phyloP scores from a whole-genome alignment of 2,113 vertebrate genomes.

The Microcebus ravelobensis region DNA sequence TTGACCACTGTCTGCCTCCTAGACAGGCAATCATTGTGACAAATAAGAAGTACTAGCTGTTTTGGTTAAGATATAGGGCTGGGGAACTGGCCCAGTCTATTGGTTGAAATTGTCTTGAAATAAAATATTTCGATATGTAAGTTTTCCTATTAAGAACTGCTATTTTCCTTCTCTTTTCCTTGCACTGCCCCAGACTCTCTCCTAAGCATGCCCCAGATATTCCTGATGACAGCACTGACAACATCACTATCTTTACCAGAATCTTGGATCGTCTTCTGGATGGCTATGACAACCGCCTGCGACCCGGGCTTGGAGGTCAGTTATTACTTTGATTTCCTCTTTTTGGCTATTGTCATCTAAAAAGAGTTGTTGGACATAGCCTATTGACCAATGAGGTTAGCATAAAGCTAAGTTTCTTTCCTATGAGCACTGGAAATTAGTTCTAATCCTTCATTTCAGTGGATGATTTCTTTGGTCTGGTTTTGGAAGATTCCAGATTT shows the following conservation, averaged over 20 bases:
- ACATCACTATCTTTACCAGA: constrained; percentile 98
- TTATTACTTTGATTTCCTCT: neutral
- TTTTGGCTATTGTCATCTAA: neutral
- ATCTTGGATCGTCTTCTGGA: constrained; percentile 97
- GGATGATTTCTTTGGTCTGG: neutral
- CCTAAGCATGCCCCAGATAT: constrained; percentile 89
- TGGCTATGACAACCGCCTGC: constrained; percentile 97
- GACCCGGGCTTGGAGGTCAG: constrained; percentile 93
- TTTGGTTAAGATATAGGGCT: neutral
- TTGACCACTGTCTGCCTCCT: neutral
- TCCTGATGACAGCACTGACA: constrained; percentile 94
- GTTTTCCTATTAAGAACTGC: constrained; percentile 8
- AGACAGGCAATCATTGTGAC: neutral
- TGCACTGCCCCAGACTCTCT: constrained; percentile 80
- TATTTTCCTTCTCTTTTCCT: neutral
- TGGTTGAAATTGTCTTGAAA: neutral
- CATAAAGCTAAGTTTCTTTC: constrained; percentile 15
- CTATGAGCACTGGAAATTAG: neutral
- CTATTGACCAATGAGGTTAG: neutral
- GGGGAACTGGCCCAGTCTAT: neutral
- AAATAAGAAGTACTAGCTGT: neutral
- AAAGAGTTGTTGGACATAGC: neutral
- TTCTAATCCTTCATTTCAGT: neutral
- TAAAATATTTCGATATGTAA: constrained; percentile 27
- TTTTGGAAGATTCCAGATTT: constrained; percentile 44